Percentiles rank a stretch among this genome's conserved stretches.
Conservation (phyloP, 1,140 invertebrate species). For the Brachionus angularis region DNA sequence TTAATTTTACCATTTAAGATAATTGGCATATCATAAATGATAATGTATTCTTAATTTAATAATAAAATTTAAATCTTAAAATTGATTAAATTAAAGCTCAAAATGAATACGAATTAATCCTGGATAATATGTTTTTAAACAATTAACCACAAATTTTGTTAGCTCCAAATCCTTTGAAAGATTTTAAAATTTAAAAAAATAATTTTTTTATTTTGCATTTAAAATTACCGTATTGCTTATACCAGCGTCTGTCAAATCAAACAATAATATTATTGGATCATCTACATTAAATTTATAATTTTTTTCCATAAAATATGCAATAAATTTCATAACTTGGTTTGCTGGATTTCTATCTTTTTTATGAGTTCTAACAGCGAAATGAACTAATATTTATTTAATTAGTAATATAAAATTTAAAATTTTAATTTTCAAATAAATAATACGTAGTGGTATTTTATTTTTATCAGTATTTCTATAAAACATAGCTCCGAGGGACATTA, state of each 20-base stretch:
- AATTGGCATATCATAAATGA: constrained; percentile 40
- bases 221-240: constrained; percentile 73
- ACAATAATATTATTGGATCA: constrained; percentile 73
- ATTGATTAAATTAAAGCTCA: not conserved
- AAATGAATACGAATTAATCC: constrained; percentile 51
- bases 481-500: constrained; percentile 69
- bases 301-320: constrained; percentile 82
- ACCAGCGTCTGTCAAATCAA: constrained; percentile 77
- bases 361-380: constrained; percentile 45
- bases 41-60: constrained; percentile 1
- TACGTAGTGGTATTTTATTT: constrained; percentile 64
- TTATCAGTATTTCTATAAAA: constrained; percentile 70
- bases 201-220: constrained; percentile 8
- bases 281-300: constrained; percentile 64
- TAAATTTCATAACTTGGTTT: constrained; percentile 69
- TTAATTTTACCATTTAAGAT: constrained; percentile 18
- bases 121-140: constrained; percentile 80
- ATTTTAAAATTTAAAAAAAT: constrained; percentile 4
- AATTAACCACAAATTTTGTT: constrained; percentile 67
- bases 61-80: not conserved
- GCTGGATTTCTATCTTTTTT: constrained; percentile 68
- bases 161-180: constrained; percentile 46
- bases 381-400: constrained; percentile 46
- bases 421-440: not conserved
- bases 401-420: not conserved